Evolutionary conservation across 2,797 vertebrate genomes (phyloP).

Genomic region (Schizopygopsis pylzovi): DNA sequence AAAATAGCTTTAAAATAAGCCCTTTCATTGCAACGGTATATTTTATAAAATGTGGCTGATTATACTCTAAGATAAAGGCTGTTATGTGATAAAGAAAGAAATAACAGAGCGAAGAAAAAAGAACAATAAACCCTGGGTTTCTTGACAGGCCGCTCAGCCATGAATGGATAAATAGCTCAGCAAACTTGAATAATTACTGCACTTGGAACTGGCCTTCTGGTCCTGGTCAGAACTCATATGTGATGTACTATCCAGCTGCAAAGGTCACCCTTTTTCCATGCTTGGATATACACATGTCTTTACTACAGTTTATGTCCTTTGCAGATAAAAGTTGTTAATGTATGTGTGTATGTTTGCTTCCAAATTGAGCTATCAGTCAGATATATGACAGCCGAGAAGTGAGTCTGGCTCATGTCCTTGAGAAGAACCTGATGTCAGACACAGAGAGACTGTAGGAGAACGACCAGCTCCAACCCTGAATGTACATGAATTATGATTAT

Average conservation of each 20-base stretch:
- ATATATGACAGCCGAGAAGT: constrained; percentile 7
- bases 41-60: constrained; percentile 1
- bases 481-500: not conserved
- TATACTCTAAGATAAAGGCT: constrained; percentile 20
- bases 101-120: not conserved
- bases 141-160: constrained; percentile 2
- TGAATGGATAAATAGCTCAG: constrained; percentile 2
- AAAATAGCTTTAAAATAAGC: constrained; percentile 10
- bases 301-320: not conserved
- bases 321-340: not conserved
- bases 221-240: constrained; percentile 6
- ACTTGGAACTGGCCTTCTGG: not conserved
- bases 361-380: constrained; percentile 33
- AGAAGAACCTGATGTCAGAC: not conserved
- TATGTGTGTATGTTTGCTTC: not conserved
- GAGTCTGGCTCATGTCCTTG: constrained; percentile 6
- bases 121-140: constrained; percentile 4
- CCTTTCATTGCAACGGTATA: not conserved
- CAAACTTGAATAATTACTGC: constrained; percentile 13
- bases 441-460: not conserved
- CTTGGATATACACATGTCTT: not conserved
- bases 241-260: constrained; percentile 9
- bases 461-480: not conserved
- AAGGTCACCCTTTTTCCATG: constrained; percentile 2
- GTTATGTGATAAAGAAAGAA: constrained; percentile 8